Base-by-base conservation (phyloP, 2,888 invertebrate genomes). In the Micoletzkya japonica region DNA sequence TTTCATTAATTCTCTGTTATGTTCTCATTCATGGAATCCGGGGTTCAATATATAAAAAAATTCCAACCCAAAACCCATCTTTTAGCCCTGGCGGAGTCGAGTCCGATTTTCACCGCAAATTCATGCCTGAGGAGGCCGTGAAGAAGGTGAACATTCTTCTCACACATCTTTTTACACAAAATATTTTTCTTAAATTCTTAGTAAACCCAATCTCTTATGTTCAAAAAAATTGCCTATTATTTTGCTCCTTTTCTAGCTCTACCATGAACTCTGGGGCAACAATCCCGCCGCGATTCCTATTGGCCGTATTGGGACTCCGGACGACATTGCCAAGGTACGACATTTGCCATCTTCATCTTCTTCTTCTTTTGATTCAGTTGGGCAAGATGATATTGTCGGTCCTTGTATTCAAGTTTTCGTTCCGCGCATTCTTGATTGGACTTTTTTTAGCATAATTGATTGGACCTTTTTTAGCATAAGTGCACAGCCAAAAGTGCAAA, bases 321-420 rank as follows among this genome's bases (percentile, higher is more conserved):
- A 66, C 37, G 66, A 66, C 34, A 66, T 66, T 28, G 66, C 37
- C 14, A 66, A 66, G 56, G 63, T 63, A 4, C 6, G 44, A 24
- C 6, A 52, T n/a, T 14, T n/a, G n/a, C n/a, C n/a, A n/a, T n/a
- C n/a, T n/a, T n/a, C n/a, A n/a, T n/a, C n/a, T n/a, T n/a, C n/a
- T n/a, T n/a, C n/a, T n/a, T n/a, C n/a, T n/a, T n/a, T n/a, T n/a
- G n/a, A n/a, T n/a, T n/a, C n/a, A n/a, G n/a, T n/a, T n/a, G n/a
- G n/a, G n/a, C n/a, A n/a, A n/a, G n/a, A n/a, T n/a, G n/a, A n/a
- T n/a, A n/a, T n/a, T n/a, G n/a, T n/a, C n/a, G n/a, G n/a, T n/a
- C n/a, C n/a, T n/a, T n/a, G n/a, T n/a, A n/a, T n/a, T n/a, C n/a
- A n/a, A n/a, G n/a, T n/a, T n/a, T n/a, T n/a, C n/a, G n/a, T n/a